These are phyloP conservation scores for Ptilodon capucinus DNA, from an alignment of 2,888 invertebrate species.

Conservation along the genomic window DNA sequence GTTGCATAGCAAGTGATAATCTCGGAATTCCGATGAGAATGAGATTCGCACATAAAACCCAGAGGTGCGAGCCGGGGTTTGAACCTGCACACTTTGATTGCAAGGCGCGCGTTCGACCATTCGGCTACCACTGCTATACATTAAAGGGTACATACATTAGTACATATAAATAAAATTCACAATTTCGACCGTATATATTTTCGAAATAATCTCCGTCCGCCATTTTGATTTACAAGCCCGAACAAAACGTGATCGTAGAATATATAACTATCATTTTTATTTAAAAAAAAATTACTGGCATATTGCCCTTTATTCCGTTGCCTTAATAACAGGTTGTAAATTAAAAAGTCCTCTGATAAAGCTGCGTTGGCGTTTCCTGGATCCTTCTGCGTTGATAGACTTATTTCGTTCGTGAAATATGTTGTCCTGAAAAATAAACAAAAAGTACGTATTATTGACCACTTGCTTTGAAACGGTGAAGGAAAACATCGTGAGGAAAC, in stretches of 20 bases:
- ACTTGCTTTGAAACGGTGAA: background rate
- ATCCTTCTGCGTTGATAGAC: background rate
- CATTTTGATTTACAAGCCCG: slow-evolving; percentile 24
- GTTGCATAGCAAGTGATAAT: too few species aligned
- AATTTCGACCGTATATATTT: slow-evolving; percentile 14
- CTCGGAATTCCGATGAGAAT: too few species aligned
- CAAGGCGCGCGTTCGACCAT: too few species aligned
- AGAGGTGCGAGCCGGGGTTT: too few species aligned
- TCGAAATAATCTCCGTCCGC: slow-evolving; percentile 8
- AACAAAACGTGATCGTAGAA: slow-evolving; percentile 28
- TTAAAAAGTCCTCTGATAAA: slow-evolving; percentile 16
- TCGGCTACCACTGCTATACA: too few species aligned
- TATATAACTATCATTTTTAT: slow-evolving; percentile 19
- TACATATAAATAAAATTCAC: background rate
- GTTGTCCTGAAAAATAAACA: slow-evolving; percentile 4
- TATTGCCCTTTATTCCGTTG: slow-evolving; percentile 3
- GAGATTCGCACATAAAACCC: too few species aligned
- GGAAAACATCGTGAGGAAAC: too few species aligned
- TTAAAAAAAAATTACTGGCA: slow-evolving; percentile 5
- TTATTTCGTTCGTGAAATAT: slow-evolving; percentile 14
- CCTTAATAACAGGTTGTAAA: slow-evolving; percentile 13
- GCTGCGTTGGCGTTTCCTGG: slow-evolving; percentile 1
- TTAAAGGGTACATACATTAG: too few species aligned
- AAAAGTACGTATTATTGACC: background rate
- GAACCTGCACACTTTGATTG: too few species aligned